Evolutionary conservation across 2,888 invertebrate genomes (phyloP), one percentile per base, ranked within the genome.

Genomic region (Limnephilus lunatus): DNA sequence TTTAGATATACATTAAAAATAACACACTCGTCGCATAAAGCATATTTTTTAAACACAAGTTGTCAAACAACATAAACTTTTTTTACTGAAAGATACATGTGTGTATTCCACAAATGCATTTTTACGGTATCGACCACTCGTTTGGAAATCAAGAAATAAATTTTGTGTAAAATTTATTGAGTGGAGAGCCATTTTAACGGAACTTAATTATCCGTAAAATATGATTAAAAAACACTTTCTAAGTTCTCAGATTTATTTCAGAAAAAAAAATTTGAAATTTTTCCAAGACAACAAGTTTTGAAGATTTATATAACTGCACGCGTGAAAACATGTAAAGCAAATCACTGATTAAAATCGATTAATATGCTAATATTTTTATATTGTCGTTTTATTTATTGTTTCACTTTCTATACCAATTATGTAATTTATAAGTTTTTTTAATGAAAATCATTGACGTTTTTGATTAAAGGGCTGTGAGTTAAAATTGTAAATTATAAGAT

Each of bases 81-180:
- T 39, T 15, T 15, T 91, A 85, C 86, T 53, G 5, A 31, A n/a
- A 94, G 0, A 95, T 92, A 0, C 94, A 93, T 87, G 94, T 89
- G 2, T 94, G 92, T 81, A 32, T 68, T 68, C n/a, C 68, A n/a
- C 68, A 68, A 68, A 68, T 68, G 68, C 68, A 68, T 25, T 68
- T 25, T n/a, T 68, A 68, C 68, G 68, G 25, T n/a, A 68, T 68
- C 68, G 25, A 68, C 68, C n/a, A 68, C 68, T 68, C n/a, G 68
- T 25, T 68, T 68, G 9, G n/a, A 68, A 68, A 68, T 25, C 68
- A 7, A 25, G 25, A 68, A 68, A 68, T 68, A 68, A 25, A n/a
- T 68, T 68, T 68, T 25, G 19, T 25, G 7, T 68, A 19, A 68
- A 68, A 68, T 68, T 25, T 25, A 68, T 68, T n/a, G 9, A 25